Evolutionary conservation across 2,888 invertebrate species (phyloP), one percentile per base, ranked within the genome.

Genomic region (Oscheius sp.): DNA sequence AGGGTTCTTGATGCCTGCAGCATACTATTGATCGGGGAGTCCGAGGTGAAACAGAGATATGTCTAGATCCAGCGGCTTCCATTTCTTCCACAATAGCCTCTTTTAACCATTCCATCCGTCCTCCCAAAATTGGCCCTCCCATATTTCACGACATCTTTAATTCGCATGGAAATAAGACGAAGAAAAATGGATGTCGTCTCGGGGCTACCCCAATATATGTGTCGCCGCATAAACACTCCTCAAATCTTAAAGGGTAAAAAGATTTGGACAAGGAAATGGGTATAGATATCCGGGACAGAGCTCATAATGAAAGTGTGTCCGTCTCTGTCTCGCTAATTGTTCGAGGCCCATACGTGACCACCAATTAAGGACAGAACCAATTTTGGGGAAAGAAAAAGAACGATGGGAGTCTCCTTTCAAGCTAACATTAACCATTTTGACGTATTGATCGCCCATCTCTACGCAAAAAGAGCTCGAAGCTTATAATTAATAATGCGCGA

Each of bases 1-100:
- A 69, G 69, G 43, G 69, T 69, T 55, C 69, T 69, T 69, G 69
- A 69, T 69, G 69, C 69, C 56, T 52, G 69, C 69, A 69, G 69
- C 69, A 55, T 53, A 53, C 69, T 69, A 69, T 69, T 55, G 69
- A 69, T 69, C 69, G 56, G 41, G 41, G 55, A 55, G 55, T 23
- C 52, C 53, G 69, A 56, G 55, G 69, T 45, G 69, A 45, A 43
- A 69, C 41, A 56, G 43, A 55, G 56, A 69, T 69, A 69, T 69
- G 69, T 55, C 69, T 55, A n/a, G 29, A 66, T 69, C 53, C 55
- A 56, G 69, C 45, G 55, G 35, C 56, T 55, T 55, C 69, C 23
- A 56, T 52, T 63, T 45, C 43, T 16, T 12, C 9, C 35, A 35
- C 35, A 35, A 35, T 5, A 18, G 49, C 21, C 49, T 49, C 49